These are phyloP conservation scores for Chiroxiphia lanceolata DNA, from an alignment of 2,797 vertebrate genomes.

Conservation along the genomic window DNA sequence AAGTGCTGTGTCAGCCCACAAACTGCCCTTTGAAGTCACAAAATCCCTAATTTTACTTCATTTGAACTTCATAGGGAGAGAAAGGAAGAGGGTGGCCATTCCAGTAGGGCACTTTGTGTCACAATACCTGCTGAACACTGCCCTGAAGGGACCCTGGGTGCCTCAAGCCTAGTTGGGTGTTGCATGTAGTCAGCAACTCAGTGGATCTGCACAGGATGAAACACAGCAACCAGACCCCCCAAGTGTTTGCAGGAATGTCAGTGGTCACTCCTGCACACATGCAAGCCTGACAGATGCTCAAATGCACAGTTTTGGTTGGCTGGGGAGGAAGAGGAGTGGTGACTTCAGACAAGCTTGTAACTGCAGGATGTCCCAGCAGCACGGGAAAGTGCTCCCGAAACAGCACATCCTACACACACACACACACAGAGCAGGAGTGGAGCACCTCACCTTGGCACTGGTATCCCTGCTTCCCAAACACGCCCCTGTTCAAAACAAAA, in stretches of 20 bases:
- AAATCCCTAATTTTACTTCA: neutral
- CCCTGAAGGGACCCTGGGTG: neutral
- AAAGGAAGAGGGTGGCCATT: neutral
- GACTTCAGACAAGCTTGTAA: neutral
- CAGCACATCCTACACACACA: neutral
- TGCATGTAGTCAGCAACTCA: neutral
- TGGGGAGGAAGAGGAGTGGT: neutral
- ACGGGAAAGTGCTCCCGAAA: neutral
- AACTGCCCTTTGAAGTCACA: neutral
- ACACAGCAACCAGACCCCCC: fast-evolving
- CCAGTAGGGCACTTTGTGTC: neutral
- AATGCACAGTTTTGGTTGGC: neutral
- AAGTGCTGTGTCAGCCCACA: neutral
- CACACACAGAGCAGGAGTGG: fast-evolving
- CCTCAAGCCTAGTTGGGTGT: neutral
- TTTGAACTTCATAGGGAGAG: neutral
- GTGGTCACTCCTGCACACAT: neutral
- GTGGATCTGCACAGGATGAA: neutral
- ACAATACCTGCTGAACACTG: neutral
- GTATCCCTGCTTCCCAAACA: conserved; percentile 98
- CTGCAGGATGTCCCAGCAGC: neutral
- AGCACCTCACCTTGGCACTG: conserved; percentile 93
- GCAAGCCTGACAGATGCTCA: neutral
- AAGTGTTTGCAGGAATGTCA: neutral
- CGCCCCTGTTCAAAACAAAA: conserved; percentile 86